phyloP scores from a whole-genome alignment of 2,888 invertebrate genomes.

The Glaucopsyche alexis region DNA sequence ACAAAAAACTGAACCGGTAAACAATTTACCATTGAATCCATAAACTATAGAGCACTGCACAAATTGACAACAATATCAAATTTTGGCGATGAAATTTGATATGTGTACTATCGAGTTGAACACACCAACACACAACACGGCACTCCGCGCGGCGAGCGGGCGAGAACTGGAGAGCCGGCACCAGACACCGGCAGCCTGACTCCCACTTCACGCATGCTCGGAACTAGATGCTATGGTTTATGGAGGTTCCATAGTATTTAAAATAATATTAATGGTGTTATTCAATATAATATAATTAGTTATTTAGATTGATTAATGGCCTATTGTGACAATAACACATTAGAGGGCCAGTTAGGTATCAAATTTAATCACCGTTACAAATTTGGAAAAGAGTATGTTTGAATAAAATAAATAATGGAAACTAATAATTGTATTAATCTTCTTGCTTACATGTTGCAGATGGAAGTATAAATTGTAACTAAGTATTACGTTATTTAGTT shows the following conservation, averaged over 20 bases:
- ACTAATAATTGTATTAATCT: too few relatives aligned
- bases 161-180: slow-evolving; percentile 62
- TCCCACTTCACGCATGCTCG: slow-evolving; percentile 76
- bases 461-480: background rate
- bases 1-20: slow-evolving; percentile 45
- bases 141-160: slow-evolving; percentile 63
- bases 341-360: too few relatives aligned
- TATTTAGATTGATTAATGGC: background rate
- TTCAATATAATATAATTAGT: background rate
- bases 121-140: slow-evolving; percentile 43
- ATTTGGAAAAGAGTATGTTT: too few relatives aligned
- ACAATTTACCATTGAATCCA: slow-evolving; percentile 61
- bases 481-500: too few relatives aligned
- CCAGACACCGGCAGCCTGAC: slow-evolving; percentile 42
- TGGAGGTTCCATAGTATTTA: slow-evolving; percentile 41
- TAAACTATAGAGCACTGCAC: slow-evolving; percentile 69
- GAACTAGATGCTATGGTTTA: slow-evolving; percentile 66
- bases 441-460: background rate
- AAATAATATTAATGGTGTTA: slow-evolving; percentile 5
- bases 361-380: too few relatives aligned
- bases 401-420: too few relatives aligned
- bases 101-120: slow-evolving; percentile 58
- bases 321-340: background rate
- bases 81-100: slow-evolving; percentile 78
- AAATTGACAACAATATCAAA: slow-evolving; percentile 76